These are phyloP conservation scores for Barnardius zonarius DNA, from an alignment of 2,113 vertebrate genomes.

Conservation along the genomic window DNA sequence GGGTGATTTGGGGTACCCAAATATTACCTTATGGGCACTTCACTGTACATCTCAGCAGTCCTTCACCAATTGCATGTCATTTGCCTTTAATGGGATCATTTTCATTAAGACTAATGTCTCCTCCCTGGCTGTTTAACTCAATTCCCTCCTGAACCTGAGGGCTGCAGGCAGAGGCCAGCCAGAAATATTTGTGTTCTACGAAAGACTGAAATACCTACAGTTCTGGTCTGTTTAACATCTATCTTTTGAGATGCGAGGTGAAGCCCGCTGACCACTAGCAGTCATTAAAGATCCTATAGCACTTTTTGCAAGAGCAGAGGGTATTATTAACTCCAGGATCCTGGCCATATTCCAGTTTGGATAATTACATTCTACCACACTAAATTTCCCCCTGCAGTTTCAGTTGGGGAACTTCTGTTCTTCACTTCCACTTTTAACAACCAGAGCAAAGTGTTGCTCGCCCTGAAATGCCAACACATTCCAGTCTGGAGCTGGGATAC, in stretches of 20 bases:
- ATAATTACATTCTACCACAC: slow-evolving; percentile 60
- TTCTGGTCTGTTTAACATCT: background rate
- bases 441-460: background rate
- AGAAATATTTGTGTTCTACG: background rate
- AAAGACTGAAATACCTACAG: background rate
- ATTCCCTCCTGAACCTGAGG: background rate
- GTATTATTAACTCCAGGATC: slow-evolving; percentile 32
- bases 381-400: slow-evolving; percentile 56
- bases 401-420: slow-evolving; percentile 25
- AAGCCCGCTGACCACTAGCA: background rate
- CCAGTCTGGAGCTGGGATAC: background rate
- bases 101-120: slow-evolving; percentile 22
- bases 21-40: background rate
- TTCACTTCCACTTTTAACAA: slow-evolving; percentile 47
- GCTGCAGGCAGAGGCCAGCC: background rate
- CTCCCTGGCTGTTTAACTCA: background rate
- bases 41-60: background rate
- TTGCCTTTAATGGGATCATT: slow-evolving; percentile 13
- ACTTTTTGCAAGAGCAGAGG: slow-evolving; percentile 52
- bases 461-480: background rate
- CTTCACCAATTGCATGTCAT: background rate
- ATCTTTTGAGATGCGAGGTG: background rate
- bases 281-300: slow-evolving; percentile 33
- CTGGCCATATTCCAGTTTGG: slow-evolving; percentile 57
- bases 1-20: background rate